A percentile compares a stretch with the other conserved stretches of the same genome.
phyloP scores from a whole-genome alignment of 2,797 vertebrate genomes.

The Halcyon badia region DNA sequence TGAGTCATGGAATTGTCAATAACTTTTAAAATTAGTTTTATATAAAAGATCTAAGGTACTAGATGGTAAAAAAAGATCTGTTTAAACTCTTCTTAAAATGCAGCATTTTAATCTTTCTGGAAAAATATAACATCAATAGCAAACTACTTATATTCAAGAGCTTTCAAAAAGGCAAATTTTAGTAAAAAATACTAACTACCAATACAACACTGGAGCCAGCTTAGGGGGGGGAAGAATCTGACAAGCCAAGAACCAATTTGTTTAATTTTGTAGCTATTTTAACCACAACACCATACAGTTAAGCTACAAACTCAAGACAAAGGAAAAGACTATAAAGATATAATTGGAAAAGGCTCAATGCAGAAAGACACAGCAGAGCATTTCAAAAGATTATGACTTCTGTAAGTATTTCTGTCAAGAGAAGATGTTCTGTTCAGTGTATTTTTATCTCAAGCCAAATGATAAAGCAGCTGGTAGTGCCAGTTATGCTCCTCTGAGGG shows the following conservation, averaged over 20 bases:
- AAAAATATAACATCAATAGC: not conserved
- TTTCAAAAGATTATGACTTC: conserved; percentile 44
- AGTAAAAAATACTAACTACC: not conserved
- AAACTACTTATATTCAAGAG: not conserved
- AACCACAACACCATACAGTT: not conserved
- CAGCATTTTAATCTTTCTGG: not conserved
- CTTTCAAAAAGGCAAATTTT: not conserved
- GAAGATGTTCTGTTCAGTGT: conserved; percentile 64
- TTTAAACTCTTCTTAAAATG: not conserved
- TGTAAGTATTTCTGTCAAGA: conserved; percentile 58
- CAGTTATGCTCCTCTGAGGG: conserved; percentile 54
- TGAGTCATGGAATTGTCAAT: not conserved
- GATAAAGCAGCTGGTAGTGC: conserved; percentile 75
- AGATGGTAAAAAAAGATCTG: not conserved
- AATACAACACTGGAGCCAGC: not conserved
- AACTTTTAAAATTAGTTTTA: not conserved
- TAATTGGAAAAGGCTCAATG: not conserved
- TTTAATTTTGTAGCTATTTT: not conserved
- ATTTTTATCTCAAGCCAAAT: conserved; percentile 69
- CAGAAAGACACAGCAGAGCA: not conserved
- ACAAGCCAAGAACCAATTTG: not conserved
- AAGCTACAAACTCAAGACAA: not conserved
- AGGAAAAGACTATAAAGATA: not conserved
- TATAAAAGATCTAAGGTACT: not conserved
- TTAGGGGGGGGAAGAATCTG: not conserved